Evolutionary conservation across 2,113 vertebrate species (phyloP).

Genomic region (Sebastes fasciatus): DNA sequence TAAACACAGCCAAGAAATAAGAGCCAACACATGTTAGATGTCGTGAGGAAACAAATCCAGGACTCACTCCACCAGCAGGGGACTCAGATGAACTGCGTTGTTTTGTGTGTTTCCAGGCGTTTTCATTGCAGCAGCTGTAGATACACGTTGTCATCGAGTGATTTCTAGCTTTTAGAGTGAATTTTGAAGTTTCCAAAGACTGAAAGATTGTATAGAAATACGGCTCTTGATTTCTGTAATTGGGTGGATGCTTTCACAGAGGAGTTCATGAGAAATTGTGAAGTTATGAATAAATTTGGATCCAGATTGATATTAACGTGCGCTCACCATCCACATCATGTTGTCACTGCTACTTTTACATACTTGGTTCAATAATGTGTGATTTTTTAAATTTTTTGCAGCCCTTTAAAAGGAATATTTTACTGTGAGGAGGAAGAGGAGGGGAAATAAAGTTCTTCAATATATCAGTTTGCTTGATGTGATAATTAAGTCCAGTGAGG

Average conservation of each 20-base stretch:
- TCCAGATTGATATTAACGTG: background rate
- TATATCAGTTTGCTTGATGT: background rate
- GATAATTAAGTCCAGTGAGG: slow-evolving; percentile 48
- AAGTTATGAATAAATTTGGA: background rate
- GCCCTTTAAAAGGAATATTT: background rate
- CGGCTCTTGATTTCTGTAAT: background rate
- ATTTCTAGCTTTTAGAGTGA: background rate
- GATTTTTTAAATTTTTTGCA: background rate
- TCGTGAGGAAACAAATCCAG: no score
- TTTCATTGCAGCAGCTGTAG: background rate
- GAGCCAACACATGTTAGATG: no score
- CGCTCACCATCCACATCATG: background rate
- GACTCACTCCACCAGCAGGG: no score
- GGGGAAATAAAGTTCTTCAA: slow-evolving; percentile 40
- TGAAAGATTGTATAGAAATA: background rate
- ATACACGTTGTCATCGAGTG: background rate
- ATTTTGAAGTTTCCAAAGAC: background rate
- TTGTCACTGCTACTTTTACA: background rate
- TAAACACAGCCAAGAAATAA: no score
- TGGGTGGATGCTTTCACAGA: no score
- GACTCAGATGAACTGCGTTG: no score
- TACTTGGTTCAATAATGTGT: background rate
- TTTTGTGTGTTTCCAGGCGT: background rate
- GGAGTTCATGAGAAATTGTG: background rate
- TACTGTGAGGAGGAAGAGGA: background rate